These are phyloP conservation scores for Cyprinodon tularosa DNA, from an alignment of 2,113 vertebrate species.

Conservation along the genomic window DNA sequence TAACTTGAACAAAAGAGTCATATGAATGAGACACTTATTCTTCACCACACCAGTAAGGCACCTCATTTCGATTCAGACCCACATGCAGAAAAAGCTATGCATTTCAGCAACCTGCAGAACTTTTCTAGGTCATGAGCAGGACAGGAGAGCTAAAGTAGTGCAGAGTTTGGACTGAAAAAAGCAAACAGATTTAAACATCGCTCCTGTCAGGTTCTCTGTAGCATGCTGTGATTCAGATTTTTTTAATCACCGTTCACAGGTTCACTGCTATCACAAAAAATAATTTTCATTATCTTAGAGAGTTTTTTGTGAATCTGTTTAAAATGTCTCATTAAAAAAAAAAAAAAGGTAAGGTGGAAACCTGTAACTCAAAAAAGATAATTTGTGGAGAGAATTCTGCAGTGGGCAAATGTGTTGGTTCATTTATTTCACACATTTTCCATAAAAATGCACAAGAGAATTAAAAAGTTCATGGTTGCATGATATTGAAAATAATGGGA, in stretches of 20 bases:
- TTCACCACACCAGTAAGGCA: background rate
- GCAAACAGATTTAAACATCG: background rate
- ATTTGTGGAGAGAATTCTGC: no score
- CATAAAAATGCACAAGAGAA: background rate
- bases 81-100: background rate
- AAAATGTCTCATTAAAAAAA: no score
- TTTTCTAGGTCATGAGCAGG: constrained; percentile 12
- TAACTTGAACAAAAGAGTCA: background rate
- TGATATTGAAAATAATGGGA: background rate
- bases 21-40: background rate
- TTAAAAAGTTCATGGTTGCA: background rate
- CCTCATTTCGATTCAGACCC: background rate
- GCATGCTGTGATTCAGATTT: background rate
- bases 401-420: no score
- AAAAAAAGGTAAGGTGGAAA: background rate
- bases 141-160: background rate
- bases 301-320: background rate
- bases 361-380: background rate
- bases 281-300: background rate
- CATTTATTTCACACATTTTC: background rate
- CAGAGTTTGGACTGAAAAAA: background rate
- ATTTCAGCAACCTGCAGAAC: background rate
- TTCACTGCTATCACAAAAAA: no score
- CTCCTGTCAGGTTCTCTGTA: background rate
- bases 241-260: background rate